Conservation (phyloP, 2,113 vertebrate species). For the Sterrhoptilus dennistouni region DNA sequence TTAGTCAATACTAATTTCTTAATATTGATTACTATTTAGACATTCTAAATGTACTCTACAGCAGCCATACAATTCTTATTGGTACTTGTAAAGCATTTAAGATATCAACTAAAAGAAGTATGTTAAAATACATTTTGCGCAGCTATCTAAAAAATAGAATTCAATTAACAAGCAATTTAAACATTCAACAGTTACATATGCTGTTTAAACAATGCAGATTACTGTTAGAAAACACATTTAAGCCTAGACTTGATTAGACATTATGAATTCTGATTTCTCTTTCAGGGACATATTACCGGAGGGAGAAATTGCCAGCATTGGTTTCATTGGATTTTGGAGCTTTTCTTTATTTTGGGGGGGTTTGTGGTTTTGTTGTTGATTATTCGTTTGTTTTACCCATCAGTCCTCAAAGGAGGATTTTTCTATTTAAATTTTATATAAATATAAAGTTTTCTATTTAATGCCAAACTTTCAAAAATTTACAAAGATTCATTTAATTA, state of each 20-base stretch:
- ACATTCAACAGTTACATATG: neutral
- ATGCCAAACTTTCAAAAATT: neutral
- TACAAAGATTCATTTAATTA: neutral
- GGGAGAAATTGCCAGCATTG: rapidly evolving
- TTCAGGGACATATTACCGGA: neutral
- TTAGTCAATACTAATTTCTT: slow-evolving; percentile 97
- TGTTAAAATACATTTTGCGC: slow-evolving; percentile 74
- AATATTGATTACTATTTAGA: slow-evolving; percentile 93
- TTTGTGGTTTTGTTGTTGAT: neutral
- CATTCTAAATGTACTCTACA: slow-evolving; percentile 88
- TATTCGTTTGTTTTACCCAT: neutral
- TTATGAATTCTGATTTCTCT: neutral
- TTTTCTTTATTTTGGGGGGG: neutral
- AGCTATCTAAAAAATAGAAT: slow-evolving; percentile 30
- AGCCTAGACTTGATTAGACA: neutral
- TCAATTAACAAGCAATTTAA: slow-evolving; percentile 56
- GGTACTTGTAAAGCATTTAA: slow-evolving; percentile 85
- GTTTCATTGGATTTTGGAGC: neutral
- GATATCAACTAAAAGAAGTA: slow-evolving; percentile 82
- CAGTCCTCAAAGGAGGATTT: neutral
- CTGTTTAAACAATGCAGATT: neutral
- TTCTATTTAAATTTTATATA: no score
- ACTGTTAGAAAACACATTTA: neutral
- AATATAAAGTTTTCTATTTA: neutral
- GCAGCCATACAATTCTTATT: slow-evolving; percentile 77